A percentile compares a stretch with the other conserved stretches of the same genome.
phyloP scores from a whole-genome alignment of 1,140 invertebrate genomes.

The Anoplolepis gracilipes region DNA sequence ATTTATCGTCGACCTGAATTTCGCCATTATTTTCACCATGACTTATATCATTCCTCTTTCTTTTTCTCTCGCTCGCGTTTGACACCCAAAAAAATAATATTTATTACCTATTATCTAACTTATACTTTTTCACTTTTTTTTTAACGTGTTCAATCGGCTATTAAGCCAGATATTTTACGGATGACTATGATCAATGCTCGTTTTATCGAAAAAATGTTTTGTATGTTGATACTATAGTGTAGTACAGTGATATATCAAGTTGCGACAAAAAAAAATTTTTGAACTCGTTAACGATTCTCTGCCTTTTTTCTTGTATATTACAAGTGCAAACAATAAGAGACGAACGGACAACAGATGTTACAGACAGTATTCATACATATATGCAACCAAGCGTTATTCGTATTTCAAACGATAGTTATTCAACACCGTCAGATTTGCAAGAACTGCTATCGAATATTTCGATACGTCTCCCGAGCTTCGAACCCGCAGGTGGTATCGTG shows the following conservation, averaged over 20 bases:
- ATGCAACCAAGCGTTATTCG: neutral
- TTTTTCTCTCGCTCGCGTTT: neutral
- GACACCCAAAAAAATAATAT: conserved; percentile 16
- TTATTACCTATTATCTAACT: conserved; percentile 6
- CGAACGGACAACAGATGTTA: neutral
- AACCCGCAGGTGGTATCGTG: conserved; percentile 46
- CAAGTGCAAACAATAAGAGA: neutral
- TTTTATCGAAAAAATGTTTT: conserved; percentile 21
- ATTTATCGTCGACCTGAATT: conserved; percentile 46
- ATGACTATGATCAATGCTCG: neutral
- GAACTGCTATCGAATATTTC: conserved; percentile 41
- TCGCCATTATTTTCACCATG: conserved; percentile 17
- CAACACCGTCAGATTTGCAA: neutral
- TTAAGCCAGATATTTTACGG: conserved; percentile 14
- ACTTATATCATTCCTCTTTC: neutral
- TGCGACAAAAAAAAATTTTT: neutral
- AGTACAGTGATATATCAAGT: neutral
- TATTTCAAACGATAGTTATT: conserved; percentile 14
- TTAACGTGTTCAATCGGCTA: neutral
- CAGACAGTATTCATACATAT: neutral
- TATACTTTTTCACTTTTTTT: neutral
- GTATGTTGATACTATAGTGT: neutral
- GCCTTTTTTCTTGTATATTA: too few relatives aligned
- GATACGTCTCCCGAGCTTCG: conserved; percentile 17
- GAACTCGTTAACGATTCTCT: neutral